Evolutionary conservation across 2,888 invertebrate genomes (phyloP).

Genomic region (Chelonus formosanus): DNA sequence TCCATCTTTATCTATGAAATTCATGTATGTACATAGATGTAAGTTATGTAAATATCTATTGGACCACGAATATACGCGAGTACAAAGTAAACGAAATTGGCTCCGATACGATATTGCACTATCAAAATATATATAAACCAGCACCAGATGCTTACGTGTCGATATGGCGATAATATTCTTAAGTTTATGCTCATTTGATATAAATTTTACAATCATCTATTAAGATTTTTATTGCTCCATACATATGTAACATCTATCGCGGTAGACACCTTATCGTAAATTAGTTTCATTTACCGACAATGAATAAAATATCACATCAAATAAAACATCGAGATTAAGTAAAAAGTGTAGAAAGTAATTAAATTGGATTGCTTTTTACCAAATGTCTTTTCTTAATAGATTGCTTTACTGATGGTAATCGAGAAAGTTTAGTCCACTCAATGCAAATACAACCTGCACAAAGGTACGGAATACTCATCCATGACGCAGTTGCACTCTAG

Average conservation of each 20-base stretch:
- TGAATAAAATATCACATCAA: too few species aligned
- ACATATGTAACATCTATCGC: too few species aligned
- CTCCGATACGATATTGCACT: constrained; percentile 30
- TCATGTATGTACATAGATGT: not conserved
- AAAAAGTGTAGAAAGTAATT: constrained; percentile 5
- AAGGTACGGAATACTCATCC: constrained; percentile 30
- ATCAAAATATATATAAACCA: constrained; percentile 26
- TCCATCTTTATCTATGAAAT: constrained; percentile 19
- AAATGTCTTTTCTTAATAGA: constrained; percentile 29
- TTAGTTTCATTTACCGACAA: too few species aligned
- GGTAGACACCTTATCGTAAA: too few species aligned
- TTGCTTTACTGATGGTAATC: constrained; percentile 27
- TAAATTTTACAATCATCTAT: constrained; percentile 1
- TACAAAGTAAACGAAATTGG: constrained; percentile 32
- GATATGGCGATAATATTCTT: constrained; percentile 30
- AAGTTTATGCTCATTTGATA: not conserved
- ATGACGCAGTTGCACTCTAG: constrained; percentile 36
- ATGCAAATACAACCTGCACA: constrained; percentile 33
- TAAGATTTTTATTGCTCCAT: too few species aligned
- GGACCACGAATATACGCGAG: constrained; percentile 24
- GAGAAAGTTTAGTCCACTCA: constrained; percentile 26
- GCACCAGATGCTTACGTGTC: constrained; percentile 33
- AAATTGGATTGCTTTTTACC: constrained; percentile 13
- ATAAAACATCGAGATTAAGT: too few species aligned
- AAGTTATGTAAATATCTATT: constrained; percentile 18